Evolutionary conservation across 92 coral and sea anemone genomes (phyloP).

Genomic region (Palythoa caribaeorum): DNA sequence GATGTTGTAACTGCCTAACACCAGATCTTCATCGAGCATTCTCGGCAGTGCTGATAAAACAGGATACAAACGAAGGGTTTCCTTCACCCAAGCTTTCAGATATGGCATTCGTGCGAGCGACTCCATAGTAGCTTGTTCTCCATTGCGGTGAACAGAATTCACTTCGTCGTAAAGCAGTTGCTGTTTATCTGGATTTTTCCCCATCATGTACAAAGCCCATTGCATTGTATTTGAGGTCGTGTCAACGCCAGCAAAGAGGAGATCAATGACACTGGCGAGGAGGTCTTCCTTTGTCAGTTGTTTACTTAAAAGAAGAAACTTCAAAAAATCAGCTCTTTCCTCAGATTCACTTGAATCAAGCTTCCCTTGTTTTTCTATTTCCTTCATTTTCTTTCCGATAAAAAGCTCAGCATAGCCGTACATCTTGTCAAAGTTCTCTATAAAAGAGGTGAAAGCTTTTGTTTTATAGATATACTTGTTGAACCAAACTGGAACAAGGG

Average conservation of each 20-base stretch:
- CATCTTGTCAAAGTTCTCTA: constrained; percentile 65
- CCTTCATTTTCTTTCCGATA: constrained; percentile 52
- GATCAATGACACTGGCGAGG: constrained; percentile 69
- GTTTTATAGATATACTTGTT: constrained; percentile 72
- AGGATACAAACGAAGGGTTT: constrained; percentile 78
- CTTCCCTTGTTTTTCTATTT: constrained; percentile 45
- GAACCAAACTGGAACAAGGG: constrained; percentile 59
- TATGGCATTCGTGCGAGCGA: constrained; percentile 66
- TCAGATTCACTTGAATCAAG: neutral
- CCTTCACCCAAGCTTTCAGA: constrained; percentile 80
- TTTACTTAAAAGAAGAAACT: constrained; percentile 51
- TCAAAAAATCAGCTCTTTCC: constrained; percentile 46
- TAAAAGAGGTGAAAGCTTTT: constrained; percentile 54
- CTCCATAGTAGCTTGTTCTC: constrained; percentile 42
- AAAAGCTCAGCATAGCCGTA: constrained; percentile 69
- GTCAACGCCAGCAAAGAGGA: constrained; percentile 77
- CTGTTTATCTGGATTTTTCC: constrained; percentile 78
- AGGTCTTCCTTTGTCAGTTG: constrained; percentile 69
- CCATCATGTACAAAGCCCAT: constrained; percentile 47
- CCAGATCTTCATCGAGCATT: constrained; percentile 55
- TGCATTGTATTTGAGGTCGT: too few species aligned
- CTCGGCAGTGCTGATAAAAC: constrained; percentile 43
- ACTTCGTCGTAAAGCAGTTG: constrained; percentile 65
- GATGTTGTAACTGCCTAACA: constrained; percentile 63
- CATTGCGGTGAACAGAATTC: constrained; percentile 60